Percentiles rank a stretch among this genome's conserved stretches.
phyloP scores from a whole-genome alignment of 2,888 invertebrate species.

The Trichacis sp. region DNA sequence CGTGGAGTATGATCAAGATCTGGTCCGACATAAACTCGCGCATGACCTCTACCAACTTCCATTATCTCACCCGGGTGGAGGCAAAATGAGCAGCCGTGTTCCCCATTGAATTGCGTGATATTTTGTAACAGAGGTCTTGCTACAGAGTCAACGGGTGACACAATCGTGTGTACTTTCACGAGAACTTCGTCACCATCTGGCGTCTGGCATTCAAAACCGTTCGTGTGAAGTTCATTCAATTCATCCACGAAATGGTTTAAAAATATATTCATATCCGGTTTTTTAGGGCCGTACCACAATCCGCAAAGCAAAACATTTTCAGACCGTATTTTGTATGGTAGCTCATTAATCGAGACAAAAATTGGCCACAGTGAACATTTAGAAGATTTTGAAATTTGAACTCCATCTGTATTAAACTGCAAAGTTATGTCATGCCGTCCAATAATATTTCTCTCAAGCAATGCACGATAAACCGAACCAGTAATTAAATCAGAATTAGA shows the following conservation, averaged over 20 bases:
- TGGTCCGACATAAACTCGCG: conserved; percentile 15
- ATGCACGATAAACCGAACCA: conserved; percentile 11
- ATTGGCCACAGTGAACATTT: conserved; percentile 23
- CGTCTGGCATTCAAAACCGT: conserved; percentile 8
- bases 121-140: conserved; percentile 14
- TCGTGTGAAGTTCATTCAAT: too few relatives aligned
- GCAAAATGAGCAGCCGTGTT: too few relatives aligned
- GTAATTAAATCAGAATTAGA: conserved; percentile 13
- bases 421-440: too few relatives aligned
- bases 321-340: too few relatives aligned
- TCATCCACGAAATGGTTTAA: too few relatives aligned
- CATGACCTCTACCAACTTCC: conserved; percentile 13
- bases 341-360: conserved; percentile 28
- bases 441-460: background rate
- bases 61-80: too few relatives aligned
- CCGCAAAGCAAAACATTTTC: too few relatives aligned
- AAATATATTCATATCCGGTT: background rate
- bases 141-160: too few relatives aligned
- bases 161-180: conserved; percentile 17
- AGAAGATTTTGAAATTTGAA: too few relatives aligned
- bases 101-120: conserved; percentile 26
- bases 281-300: background rate
- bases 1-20: too few relatives aligned
- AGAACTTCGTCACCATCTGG: conserved; percentile 3
- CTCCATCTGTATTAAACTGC: too few relatives aligned